phyloP scores from a whole-genome alignment of 2,888 invertebrate genomes.

The Teleogryllus oceanicus region DNA sequence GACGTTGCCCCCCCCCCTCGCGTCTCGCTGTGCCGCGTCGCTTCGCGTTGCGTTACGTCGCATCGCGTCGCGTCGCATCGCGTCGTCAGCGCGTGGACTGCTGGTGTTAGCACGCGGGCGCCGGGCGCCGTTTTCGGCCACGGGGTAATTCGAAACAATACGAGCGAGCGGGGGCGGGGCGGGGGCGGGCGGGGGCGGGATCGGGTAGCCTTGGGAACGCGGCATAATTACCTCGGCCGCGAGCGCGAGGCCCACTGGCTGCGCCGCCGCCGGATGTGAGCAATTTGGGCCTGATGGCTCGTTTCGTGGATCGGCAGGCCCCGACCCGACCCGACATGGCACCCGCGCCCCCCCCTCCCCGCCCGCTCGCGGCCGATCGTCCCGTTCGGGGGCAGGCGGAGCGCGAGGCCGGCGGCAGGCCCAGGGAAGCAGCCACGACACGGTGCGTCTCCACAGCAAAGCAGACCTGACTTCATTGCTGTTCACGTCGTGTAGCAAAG shows the following conservation, averaged over 20 bases:
- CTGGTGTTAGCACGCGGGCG: too few species aligned
- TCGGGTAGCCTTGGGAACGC: not conserved
- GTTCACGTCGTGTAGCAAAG: too few species aligned
- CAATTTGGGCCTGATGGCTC: constrained; percentile 12
- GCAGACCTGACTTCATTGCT: too few species aligned
- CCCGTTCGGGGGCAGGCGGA: too few species aligned
- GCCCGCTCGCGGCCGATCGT: not conserved
- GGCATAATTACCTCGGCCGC: not conserved
- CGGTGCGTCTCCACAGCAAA: too few species aligned
- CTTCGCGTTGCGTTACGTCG: too few species aligned
- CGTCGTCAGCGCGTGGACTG: too few species aligned
- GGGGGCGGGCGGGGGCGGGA: not conserved
- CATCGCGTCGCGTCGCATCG: too few species aligned
- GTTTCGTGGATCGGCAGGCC: not conserved
- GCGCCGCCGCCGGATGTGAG: constrained; percentile 2
- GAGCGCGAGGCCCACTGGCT: not conserved
- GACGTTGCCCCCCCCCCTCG: too few species aligned
- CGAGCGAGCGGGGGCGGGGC: not conserved
- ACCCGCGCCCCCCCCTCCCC: not conserved
- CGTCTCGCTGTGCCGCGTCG: too few species aligned
- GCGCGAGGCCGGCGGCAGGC: too few species aligned
- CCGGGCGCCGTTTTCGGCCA: not conserved
- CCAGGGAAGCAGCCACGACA: too few species aligned
- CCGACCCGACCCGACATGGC: not conserved
- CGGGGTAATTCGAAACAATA: constrained; percentile 8